Percentiles rank a stretch among this genome's conserved stretches.
Conservation (phyloP, 2,888 invertebrate species). For the Beris chalybata region DNA sequence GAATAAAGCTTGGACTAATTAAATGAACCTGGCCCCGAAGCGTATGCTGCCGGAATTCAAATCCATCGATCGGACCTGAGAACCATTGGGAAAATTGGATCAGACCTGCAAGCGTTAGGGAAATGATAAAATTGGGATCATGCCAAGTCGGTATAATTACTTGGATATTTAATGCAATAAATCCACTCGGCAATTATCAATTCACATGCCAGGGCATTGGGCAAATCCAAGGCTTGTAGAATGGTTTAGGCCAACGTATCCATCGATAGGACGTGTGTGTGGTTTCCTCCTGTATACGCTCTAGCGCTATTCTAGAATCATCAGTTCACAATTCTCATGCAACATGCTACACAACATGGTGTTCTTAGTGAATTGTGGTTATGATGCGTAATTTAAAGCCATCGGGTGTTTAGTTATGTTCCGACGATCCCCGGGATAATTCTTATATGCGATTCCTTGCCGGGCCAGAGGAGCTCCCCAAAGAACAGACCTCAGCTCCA, state of each 20-base stretch:
- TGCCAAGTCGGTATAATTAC: constrained; percentile 1
- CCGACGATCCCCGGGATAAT: constrained; percentile 14
- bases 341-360: not conserved
- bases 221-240: not conserved
- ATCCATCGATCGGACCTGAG: too few relatives aligned
- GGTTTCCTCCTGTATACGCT: constrained; percentile 1
- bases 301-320: not conserved
- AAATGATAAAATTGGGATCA: too few relatives aligned
- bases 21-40: too few relatives aligned
- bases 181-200: constrained; percentile 13
- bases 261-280: not conserved
- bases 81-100: too few relatives aligned
- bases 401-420: constrained; percentile 17
- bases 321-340: not conserved
- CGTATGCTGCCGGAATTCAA: too few relatives aligned
- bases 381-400: constrained; percentile 18
- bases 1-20: too few relatives aligned
- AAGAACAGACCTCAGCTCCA: too few relatives aligned
- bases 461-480: not conserved
- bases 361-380: constrained; percentile 13
- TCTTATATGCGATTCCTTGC: constrained; percentile 7
- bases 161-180: constrained; percentile 14
- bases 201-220: constrained; percentile 12
- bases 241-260: constrained; percentile 5
- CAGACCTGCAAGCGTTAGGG: too few relatives aligned